Evolutionary conservation across 92 coral and sea anemone species (phyloP).

Genomic region (Porites lobata): DNA sequence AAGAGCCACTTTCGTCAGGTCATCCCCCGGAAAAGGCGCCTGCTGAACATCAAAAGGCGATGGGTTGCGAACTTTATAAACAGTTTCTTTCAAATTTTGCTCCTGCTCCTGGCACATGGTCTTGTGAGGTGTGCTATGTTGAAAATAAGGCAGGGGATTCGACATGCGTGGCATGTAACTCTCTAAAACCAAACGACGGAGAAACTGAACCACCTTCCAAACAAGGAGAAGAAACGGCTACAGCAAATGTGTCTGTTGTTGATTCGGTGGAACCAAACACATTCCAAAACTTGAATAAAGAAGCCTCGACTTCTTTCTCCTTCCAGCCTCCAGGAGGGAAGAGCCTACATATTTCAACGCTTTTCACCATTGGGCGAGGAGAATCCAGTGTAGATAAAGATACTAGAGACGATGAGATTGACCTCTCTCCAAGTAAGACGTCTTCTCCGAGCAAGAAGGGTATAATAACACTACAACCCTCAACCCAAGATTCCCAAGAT

Average conservation of each 20-base stretch:
- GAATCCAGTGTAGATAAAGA: slow-evolving; percentile 60
- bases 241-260: neutral
- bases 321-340: neutral
- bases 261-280: slow-evolving; percentile 16
- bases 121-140: slow-evolving; percentile 74
- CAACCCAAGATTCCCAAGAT: slow-evolving; percentile 8
- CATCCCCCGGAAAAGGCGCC: neutral
- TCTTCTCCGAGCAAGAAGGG: slow-evolving; percentile 68
- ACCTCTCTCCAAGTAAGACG: slow-evolving; percentile 62
- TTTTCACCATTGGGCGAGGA: slow-evolving; percentile 85
- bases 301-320: neutral
- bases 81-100: slow-evolving; percentile 44
- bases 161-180: slow-evolving; percentile 73
- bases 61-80: slow-evolving; percentile 18
- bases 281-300: slow-evolving; percentile 13
- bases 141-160: slow-evolving; percentile 42
- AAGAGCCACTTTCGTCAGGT: slow-evolving; percentile 23
- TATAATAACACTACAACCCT: neutral
- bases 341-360: slow-evolving; percentile 12
- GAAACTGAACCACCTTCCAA: neutral
- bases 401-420: slow-evolving; percentile 55
- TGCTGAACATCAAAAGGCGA: slow-evolving; percentile 8
- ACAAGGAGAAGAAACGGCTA: neutral
- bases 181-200: slow-evolving; percentile 38
- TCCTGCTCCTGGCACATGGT: slow-evolving; percentile 73